Percentiles rank a stretch among this genome's conserved stretches.
Conservation (phyloP, 2,797 vertebrate species). For the Squalus acanthias region DNA sequence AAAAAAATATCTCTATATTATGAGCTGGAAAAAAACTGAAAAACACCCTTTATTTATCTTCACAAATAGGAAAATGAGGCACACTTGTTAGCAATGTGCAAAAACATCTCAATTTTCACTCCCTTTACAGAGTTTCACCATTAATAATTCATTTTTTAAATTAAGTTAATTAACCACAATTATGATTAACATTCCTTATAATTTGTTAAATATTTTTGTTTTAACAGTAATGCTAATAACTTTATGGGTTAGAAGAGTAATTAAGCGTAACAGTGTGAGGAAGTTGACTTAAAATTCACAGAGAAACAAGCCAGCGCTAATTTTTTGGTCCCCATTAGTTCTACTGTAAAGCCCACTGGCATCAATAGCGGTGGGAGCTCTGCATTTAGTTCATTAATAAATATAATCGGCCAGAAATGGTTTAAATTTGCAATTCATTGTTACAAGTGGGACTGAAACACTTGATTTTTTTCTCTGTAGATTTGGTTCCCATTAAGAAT, state of each 20-base stretch:
- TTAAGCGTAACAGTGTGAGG: background rate
- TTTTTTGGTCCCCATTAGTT: background rate
- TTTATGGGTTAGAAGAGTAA: background rate
- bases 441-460: background rate
- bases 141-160: background rate
- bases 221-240: background rate
- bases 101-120: background rate
- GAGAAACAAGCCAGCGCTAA: background rate
- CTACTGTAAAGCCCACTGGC: background rate
- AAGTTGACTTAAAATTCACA: background rate
- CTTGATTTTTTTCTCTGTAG: background rate
- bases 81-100: background rate
- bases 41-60: background rate
- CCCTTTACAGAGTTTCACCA: background rate
- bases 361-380: background rate
- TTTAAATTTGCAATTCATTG: background rate
- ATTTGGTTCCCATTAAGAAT: background rate
- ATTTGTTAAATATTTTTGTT: background rate
- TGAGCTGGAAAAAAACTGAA: background rate
- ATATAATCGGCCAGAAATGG: background rate
- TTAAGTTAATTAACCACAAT: background rate
- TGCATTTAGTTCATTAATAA: background rate
- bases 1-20: background rate
- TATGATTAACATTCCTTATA: background rate
- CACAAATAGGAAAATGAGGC: background rate